Base-by-base conservation (phyloP, 53 echinoderm and acorn worm species). In the Pentamera pediparva region DNA sequence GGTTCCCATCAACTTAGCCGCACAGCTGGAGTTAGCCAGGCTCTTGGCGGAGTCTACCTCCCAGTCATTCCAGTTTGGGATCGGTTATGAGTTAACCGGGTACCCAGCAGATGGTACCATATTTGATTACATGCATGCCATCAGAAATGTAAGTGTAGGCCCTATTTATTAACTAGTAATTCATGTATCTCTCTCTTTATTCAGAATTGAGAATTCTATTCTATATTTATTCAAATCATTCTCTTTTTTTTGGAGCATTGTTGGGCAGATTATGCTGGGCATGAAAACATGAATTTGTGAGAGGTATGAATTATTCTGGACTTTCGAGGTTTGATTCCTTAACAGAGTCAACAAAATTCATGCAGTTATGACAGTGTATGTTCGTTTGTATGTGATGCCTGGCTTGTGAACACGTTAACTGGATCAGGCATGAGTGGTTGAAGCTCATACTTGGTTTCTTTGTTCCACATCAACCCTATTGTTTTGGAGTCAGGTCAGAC, bases 71-170 rank as follows among this genome's bases (percentile, higher is more conserved):
- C 79, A 87, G 38, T 96, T 85, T 75, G 96, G 91, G 13, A 51
- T 96, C 17, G 96, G 87, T 33, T 90, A 96, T 55, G 76, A 88
- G 29, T 75, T 96, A 10, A 91, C 88, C 77, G 83, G 85, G 28
- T 96, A 96, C 70, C 90, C 88, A 33, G 95, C 95, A 10, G 96
- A 96, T 80, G 96, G 96, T 21, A 91, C 96, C 5, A 80, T 91
- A 34, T 96, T 76, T 86, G 96, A 96, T 59, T 96, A 85, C 72
- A 96, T 96, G 96, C 82, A 90, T 28, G 95, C 90, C 9, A 83
- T 95, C 3, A 90, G 50, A 78, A 85, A 95, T 80, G 95, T 94
- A 63, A 49, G 62, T 22, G 95, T 94, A 63, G 39, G 62, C 17
- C 41, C 4, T 58, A 37, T 43, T 63, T 29, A 7, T 45, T 45